These are phyloP conservation scores for Hephaestus fuliginosus DNA, from an alignment of 2,797 vertebrate species.

Conservation along the genomic window DNA sequence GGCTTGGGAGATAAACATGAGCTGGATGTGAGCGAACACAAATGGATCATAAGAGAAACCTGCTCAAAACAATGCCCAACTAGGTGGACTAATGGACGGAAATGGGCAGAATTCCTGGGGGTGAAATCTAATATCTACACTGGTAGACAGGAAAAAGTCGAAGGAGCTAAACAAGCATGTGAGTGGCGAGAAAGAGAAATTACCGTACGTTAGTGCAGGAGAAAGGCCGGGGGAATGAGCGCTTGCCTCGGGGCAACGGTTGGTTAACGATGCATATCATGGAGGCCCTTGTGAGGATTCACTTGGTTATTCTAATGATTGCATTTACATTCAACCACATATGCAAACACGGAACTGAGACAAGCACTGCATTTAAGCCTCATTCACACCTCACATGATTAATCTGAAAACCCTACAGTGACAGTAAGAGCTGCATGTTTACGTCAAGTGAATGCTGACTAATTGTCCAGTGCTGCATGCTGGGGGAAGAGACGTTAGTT, in stretches of 20 bases:
- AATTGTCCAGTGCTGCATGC: constrained; percentile 34
- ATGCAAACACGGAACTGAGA: constrained; percentile 61
- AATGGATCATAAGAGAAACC: constrained; percentile 65
- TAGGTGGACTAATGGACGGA: constrained; percentile 76
- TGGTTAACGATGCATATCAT: constrained; percentile 77
- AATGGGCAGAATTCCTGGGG: constrained; percentile 74
- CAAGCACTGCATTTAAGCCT: constrained; percentile 46
- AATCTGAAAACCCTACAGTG: background rate
- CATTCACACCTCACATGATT: constrained; percentile 52
- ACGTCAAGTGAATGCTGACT: constrained; percentile 37
- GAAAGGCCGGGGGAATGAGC: constrained; percentile 63
- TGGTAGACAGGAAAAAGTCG: constrained; percentile 61
- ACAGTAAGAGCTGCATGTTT: constrained; percentile 3
- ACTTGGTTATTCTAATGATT: constrained; percentile 78
- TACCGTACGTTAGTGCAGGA: constrained; percentile 74
- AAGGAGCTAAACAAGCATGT: constrained; percentile 71
- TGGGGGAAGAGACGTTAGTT: constrained; percentile 23
- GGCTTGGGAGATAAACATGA: constrained; percentile 60
- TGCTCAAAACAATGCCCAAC: constrained; percentile 69
- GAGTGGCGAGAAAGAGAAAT: constrained; percentile 76
- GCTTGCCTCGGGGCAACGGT: constrained; percentile 69
- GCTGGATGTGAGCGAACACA: constrained; percentile 47
- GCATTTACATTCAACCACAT: constrained; percentile 62
- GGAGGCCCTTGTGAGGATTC: constrained; percentile 72
- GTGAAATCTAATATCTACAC: constrained; percentile 72